Evolutionary conservation across 1,140 invertebrate species (phyloP).

Genomic region (Hestina assimilis): DNA sequence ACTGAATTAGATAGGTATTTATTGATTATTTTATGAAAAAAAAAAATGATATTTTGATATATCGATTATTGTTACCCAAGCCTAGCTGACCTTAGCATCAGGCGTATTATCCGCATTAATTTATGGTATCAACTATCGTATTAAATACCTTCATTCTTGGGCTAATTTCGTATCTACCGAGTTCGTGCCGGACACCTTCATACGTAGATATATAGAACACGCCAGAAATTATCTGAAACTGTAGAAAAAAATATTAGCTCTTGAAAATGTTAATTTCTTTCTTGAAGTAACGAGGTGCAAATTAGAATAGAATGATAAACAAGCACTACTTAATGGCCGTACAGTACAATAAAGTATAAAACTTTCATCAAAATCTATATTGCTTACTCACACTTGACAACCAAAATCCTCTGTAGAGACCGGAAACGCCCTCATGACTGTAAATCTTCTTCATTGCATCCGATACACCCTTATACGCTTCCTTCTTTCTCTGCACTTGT

Average conservation of each 20-base stretch:
- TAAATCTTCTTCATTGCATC: slow-evolving; percentile 96
- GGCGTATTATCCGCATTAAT: too few species aligned
- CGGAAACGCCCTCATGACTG: slow-evolving; percentile 89
- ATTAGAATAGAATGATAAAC: too few species aligned
- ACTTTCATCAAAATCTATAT: too few species aligned
- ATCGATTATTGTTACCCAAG: too few species aligned
- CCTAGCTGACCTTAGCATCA: too few species aligned
- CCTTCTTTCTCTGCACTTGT: slow-evolving; percentile 91
- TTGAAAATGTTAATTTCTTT: too few species aligned
- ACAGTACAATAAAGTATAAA: too few species aligned
- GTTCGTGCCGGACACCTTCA: slow-evolving; percentile 92
- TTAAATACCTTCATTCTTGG: slow-evolving; percentile 79
- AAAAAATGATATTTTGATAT: too few species aligned
- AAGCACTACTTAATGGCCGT: too few species aligned
- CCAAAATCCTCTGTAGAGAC: slow-evolving; percentile 97
- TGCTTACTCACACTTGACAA: slow-evolving; percentile 86
- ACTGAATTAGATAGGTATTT: too few species aligned
- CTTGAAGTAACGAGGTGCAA: too few species aligned
- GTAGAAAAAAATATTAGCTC: slow-evolving; percentile 15
- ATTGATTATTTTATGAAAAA: not conserved
- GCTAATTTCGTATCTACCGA: slow-evolving; percentile 83
- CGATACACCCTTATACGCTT: slow-evolving; percentile 91
- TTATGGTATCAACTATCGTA: too few species aligned
- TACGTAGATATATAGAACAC: slow-evolving; percentile 98
- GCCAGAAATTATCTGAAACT: slow-evolving; percentile 87